Conservation (phyloP, 2,797 vertebrate species). For the Hafferia zeledoni region DNA sequence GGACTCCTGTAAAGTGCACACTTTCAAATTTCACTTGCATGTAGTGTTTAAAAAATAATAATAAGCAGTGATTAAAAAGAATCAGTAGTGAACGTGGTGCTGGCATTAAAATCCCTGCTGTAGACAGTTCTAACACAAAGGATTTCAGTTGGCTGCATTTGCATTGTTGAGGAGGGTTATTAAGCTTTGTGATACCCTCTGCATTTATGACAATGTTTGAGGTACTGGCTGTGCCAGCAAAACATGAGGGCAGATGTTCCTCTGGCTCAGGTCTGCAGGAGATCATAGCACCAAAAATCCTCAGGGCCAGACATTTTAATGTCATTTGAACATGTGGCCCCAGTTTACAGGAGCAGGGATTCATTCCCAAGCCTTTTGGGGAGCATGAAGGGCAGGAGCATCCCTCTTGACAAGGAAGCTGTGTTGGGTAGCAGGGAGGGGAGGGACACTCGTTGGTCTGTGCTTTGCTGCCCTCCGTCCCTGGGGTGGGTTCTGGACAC, state of each 20-base stretch:
- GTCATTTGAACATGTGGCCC: background rate
- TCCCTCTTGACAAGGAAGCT: background rate
- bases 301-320: background rate
- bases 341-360: background rate
- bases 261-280: background rate
- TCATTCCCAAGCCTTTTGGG: background rate
- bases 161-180: background rate
- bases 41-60: background rate
- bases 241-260: background rate
- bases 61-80: background rate
- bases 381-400: background rate
- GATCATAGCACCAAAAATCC: background rate
- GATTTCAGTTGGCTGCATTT: background rate
- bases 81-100: background rate
- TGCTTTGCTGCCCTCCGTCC: background rate
- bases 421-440: background rate
- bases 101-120: background rate
- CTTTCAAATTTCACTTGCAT: background rate
- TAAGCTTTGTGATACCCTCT: background rate
- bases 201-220: background rate
- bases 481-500: background rate
- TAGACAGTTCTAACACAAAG: background rate
- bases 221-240: background rate
- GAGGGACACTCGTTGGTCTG: fast-evolving
- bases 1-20: background rate